Base-by-base conservation (phyloP, 2,113 vertebrate genomes). In the Takifugu flavidus region DNA sequence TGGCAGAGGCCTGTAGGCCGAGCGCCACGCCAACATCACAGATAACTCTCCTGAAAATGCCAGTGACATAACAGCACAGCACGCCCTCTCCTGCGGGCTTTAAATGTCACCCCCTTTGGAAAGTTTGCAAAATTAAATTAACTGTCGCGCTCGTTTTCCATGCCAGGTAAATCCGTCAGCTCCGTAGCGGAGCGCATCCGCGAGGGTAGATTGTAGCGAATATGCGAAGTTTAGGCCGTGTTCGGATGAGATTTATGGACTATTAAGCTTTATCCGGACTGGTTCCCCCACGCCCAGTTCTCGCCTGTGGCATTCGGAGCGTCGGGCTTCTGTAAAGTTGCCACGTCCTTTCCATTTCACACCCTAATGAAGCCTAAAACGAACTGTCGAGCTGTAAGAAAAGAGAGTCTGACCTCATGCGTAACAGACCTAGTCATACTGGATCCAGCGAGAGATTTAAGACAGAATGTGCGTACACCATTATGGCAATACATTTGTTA, bases 311-410 rank as follows among this genome's bases (percentile, higher is more conserved):
- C 70, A 70, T 70, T 81, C 64, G 72, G 72, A 65, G 34, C 58
- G 51, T 56, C 67, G 67, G 75, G 56, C 79, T 65, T 53, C 83
- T 70, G 79, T 77, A 86, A 89, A 89, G 86, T 89, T 89, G 86
- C 83, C 83, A 86, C 86, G 80, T 88, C 80, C 73, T 67, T 87
- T 77, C 62, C 56, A 65, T 77, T 58, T 70, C 47, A 59, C 62
- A 56, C 46, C 56, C 62, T 70, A 67, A 62, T 67, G 46, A 65
- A 77, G 67, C 25, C 53, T 34, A 49, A 59, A 63, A 56, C 20
- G 62, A 58, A 7, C 49, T 8, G 54, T 12, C 13, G 45, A 56
- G 27, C 42, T 14, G 34, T 3, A 6, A 5, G 27, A 39, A 71
- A 53, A 46, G 11, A 56, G 31, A 57, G 25, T 66, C 52, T 58